phyloP scores from a whole-genome alignment of 2,888 invertebrate genomes.

The Limnephilus marmoratus region DNA sequence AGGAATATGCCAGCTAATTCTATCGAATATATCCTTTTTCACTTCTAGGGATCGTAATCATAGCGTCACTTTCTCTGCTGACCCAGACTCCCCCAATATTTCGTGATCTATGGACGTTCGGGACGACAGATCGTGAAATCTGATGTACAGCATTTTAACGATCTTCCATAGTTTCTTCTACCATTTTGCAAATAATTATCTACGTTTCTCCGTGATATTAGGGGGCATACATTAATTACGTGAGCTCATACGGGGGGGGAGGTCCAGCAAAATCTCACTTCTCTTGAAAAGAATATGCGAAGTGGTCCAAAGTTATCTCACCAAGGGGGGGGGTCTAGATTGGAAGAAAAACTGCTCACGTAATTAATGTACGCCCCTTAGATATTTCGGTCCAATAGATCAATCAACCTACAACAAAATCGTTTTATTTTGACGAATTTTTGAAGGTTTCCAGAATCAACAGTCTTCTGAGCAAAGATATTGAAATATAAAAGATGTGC shows the following conservation, averaged over 20 bases:
- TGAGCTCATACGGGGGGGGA: no score
- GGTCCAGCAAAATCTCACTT: no score
- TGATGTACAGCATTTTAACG: background rate
- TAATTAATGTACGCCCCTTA: no score
- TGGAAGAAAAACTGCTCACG: no score
- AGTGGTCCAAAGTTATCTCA: no score
- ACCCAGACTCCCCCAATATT: background rate
- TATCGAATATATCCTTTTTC: background rate
- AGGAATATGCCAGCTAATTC: background rate
- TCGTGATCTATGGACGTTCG: background rate
- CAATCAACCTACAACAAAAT: background rate
- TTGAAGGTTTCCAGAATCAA: background rate
- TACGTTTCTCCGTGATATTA: no score
- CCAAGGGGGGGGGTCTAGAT: no score
- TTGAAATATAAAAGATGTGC: no score
- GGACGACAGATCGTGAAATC: background rate
- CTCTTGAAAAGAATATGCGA: no score
- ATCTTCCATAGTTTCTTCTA: background rate
- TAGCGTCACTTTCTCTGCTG: background rate
- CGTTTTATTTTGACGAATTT: background rate
- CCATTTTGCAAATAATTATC: background rate
- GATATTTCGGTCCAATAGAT: background rate
- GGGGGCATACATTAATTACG: no score
- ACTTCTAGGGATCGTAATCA: background rate
- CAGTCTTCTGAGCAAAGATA: background rate